These are phyloP conservation scores for Drosophila virilis DNA, from an alignment of 1,140 invertebrate genomes.

Conservation along the genomic window DNA sequence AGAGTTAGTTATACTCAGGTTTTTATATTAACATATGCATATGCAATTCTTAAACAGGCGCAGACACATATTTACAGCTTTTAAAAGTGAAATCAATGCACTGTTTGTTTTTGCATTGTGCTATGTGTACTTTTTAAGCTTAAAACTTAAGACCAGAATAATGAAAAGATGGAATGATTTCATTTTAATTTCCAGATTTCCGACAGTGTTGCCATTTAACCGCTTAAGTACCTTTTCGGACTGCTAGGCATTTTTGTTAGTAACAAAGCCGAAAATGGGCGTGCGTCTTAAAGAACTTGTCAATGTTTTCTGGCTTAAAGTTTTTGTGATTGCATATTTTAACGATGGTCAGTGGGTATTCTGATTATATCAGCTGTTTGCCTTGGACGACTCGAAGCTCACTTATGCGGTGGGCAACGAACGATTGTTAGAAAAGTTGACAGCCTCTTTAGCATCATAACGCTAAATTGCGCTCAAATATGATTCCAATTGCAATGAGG, in stretches of 20 bases:
- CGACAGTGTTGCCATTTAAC: conserved; percentile 55
- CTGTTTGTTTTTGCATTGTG: conserved; percentile 8
- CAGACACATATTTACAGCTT: conserved; percentile 28
- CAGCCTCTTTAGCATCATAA: conserved; percentile 50
- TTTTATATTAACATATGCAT: conserved; percentile 46
- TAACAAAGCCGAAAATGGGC: too few species aligned
- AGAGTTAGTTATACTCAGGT: conserved; percentile 26
- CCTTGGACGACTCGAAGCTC: conserved; percentile 21
- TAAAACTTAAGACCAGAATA: too few species aligned
- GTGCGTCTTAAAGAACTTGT: conserved; percentile 61
- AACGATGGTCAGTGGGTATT: conserved; percentile 42
- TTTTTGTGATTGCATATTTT: conserved; percentile 50
- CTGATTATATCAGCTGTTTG: conserved; percentile 2
- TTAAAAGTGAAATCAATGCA: conserved; percentile 42
- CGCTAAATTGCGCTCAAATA: conserved; percentile 42
- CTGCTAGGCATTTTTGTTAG: too few species aligned
- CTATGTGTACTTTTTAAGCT: neutral
- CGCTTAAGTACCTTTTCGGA: conserved; percentile 41
- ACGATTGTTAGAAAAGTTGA: conserved; percentile 38
- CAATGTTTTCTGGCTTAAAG: conserved; percentile 33
- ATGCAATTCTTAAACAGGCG: conserved; percentile 19
- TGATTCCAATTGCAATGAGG: conserved; percentile 50
- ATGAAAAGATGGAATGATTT: conserved; percentile 5
- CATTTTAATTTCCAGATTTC: conserved; percentile 55
- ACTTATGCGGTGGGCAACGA: conserved; percentile 40